These are phyloP conservation scores for Ypsolopha sequella DNA, from an alignment of 2,888 invertebrate genomes.

Conservation along the genomic window DNA sequence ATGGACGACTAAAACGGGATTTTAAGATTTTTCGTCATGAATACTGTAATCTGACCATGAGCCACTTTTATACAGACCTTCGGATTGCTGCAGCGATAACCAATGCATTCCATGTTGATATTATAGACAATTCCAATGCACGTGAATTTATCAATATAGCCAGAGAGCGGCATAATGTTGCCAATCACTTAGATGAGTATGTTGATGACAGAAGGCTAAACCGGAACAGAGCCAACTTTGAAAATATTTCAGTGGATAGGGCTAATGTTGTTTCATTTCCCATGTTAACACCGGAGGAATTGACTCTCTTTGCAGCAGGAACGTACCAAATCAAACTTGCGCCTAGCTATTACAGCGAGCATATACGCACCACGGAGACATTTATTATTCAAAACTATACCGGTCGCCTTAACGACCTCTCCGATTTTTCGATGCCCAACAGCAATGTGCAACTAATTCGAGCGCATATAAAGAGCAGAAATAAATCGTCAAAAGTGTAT, in stretches of 20 bases:
- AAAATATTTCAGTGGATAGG: slow-evolving; percentile 3
- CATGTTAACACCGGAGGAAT: slow-evolving; percentile 7
- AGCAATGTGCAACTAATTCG: slow-evolving; percentile 8
- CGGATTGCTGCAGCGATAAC: slow-evolving; percentile 9
- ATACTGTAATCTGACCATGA: slow-evolving; percentile 1
- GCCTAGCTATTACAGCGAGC: too few relatives aligned
- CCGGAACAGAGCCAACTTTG: slow-evolving; percentile 4
- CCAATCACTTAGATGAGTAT: slow-evolving; percentile 7
- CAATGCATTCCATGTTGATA: slow-evolving; percentile 6
- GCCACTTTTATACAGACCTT: slow-evolving; percentile 7
- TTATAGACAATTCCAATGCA: slow-evolving; percentile 7
- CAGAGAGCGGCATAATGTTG: slow-evolving; percentile 5
- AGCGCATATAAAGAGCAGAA: slow-evolving; percentile 8
- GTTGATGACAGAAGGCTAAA: slow-evolving; percentile 5
- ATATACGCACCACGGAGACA: slow-evolving; percentile 6
- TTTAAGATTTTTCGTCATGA: slow-evolving; percentile 5
- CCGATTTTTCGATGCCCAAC: background rate
- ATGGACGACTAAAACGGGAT: too few relatives aligned
- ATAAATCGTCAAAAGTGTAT: slow-evolving; percentile 6
- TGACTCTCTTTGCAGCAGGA: slow-evolving; percentile 1
- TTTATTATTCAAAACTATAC: slow-evolving; percentile 8
- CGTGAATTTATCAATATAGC: slow-evolving; percentile 8
- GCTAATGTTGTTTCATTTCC: slow-evolving; percentile 7
- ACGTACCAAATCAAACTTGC: slow-evolving; percentile 10
- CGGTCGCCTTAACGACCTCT: slow-evolving; percentile 2